Percentiles rank a stretch among this genome's conserved stretches.
These are phyloP conservation scores for Lytechinus pictus DNA, from an alignment of 35 echinoderm and acorn worm species.

Conservation along the genomic window DNA sequence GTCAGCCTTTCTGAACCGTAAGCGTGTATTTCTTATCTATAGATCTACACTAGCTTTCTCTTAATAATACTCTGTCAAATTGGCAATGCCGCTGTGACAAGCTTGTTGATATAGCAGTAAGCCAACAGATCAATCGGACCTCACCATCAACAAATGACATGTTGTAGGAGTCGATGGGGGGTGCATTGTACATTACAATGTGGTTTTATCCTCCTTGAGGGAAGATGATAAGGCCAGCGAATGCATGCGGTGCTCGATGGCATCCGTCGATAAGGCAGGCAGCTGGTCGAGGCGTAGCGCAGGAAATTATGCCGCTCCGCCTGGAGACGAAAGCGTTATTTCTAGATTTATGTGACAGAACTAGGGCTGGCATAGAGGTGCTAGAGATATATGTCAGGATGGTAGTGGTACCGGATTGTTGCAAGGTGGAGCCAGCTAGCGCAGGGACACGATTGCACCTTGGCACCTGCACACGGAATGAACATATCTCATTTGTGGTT, in stretches of 20 bases:
- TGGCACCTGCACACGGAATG: not conserved
- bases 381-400: not conserved
- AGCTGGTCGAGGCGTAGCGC: not conserved
- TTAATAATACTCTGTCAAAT: not conserved
- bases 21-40: not conserved
- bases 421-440: not conserved
- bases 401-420: not conserved
- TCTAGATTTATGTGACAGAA: conserved; percentile 3
- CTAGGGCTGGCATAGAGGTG: not conserved
- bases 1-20: not conserved
- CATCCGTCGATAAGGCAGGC: not conserved
- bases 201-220: not conserved
- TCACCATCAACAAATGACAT: not conserved
- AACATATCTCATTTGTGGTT: not conserved
- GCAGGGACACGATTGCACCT: not conserved
- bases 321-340: not conserved
- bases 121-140: not conserved
- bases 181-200: not conserved
- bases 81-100: not conserved
- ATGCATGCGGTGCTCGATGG: not conserved
- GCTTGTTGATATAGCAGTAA: not conserved
- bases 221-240: not conserved
- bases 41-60: not conserved
- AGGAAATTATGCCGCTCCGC: not conserved
- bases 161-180: not conserved